Percentiles rank a stretch among this genome's conserved stretches.
Conservation (phyloP, 2,797 vertebrate species). For the Zenarchopterus dispar region DNA sequence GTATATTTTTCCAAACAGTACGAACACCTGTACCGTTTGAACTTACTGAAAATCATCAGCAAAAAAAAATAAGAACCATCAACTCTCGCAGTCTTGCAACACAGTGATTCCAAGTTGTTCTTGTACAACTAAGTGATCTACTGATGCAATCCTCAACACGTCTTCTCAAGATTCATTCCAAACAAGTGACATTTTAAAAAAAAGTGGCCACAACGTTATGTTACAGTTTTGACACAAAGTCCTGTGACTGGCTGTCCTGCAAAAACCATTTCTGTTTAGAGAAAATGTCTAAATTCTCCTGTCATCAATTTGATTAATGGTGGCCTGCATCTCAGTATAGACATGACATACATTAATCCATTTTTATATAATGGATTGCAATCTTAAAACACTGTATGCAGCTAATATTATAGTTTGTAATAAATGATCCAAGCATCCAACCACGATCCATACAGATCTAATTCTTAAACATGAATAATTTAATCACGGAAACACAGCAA, state of each 20-base stretch:
- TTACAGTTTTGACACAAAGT: no score
- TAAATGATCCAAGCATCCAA: neutral
- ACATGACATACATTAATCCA: no score
- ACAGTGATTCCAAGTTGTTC: neutral
- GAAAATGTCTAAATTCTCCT: no score
- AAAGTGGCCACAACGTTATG: neutral
- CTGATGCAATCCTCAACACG: constrained; percentile 3
- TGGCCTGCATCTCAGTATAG: no score
- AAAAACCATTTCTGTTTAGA: no score
- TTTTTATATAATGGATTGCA: no score
- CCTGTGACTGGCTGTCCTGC: no score
- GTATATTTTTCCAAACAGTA: no score
- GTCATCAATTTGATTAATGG: no score
- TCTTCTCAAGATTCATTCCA: neutral
- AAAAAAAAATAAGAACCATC: constrained; percentile 5
- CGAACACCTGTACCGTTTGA: neutral
- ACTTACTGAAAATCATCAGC: neutral
- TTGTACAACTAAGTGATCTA: neutral
- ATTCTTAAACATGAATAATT: neutral
- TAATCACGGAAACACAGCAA: neutral
- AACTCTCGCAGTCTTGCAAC: neutral
- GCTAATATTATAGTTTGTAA: neutral
- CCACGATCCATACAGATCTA: neutral
- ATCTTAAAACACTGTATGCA: no score
- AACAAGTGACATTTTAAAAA: constrained; percentile 5